Conservation (phyloP, 2,113 vertebrate genomes). For the Semnornis frantzii region DNA sequence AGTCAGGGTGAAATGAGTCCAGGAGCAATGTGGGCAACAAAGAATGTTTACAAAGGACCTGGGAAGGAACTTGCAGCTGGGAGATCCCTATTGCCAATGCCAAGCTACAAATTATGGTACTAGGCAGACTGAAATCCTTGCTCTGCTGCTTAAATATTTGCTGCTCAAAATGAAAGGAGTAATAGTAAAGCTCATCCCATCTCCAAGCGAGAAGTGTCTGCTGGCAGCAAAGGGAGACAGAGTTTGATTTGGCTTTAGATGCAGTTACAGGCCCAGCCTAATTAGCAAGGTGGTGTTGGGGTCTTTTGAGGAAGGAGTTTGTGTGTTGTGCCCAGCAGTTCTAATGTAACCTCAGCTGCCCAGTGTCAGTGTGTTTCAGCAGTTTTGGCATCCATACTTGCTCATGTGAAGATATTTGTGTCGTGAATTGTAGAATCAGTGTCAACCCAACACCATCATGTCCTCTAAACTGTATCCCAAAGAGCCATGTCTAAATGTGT, state of each 20-base stretch:
- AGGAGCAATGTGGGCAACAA: background rate
- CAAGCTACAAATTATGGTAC: background rate
- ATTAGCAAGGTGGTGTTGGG: background rate
- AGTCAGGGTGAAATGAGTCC: background rate
- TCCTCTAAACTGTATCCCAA: no score
- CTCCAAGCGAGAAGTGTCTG: background rate
- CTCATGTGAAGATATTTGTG: background rate
- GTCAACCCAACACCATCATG: no score
- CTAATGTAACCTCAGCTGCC: background rate
- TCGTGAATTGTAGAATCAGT: no score
- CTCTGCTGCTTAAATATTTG: background rate
- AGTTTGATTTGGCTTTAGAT: background rate
- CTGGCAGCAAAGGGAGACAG: background rate
- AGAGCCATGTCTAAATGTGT: no score
- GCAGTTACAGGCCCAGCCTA: background rate
- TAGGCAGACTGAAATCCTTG: background rate
- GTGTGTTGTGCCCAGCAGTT: accelerated
- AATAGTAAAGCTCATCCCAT: background rate
- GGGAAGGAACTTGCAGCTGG: background rate
- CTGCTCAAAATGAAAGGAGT: background rate
- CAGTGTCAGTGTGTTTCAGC: accelerated
- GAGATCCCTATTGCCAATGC: background rate
- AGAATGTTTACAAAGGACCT: background rate
- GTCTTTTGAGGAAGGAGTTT: background rate
- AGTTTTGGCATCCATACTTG: background rate